phyloP scores from a whole-genome alignment of 2,113 vertebrate genomes.

The Semicossyphus pulcher region DNA sequence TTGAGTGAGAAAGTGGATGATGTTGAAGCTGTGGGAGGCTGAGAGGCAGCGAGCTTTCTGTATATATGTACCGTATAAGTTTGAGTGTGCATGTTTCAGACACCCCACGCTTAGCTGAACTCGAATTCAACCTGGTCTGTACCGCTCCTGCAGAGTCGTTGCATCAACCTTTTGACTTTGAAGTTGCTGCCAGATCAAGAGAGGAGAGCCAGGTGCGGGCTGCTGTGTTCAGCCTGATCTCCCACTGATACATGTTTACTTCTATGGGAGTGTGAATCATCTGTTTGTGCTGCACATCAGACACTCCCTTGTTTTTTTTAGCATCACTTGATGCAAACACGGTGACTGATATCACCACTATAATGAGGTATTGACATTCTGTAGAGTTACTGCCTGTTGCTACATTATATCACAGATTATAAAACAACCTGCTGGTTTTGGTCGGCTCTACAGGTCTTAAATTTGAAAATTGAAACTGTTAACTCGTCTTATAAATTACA shows the following conservation, averaged over 20 bases:
- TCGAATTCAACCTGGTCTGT: constrained; percentile 36
- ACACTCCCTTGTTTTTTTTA: neutral
- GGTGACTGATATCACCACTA: no score
- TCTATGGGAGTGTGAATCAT: neutral
- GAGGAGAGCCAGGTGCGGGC: constrained; percentile 25
- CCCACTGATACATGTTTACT: neutral
- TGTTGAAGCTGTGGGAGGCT: constrained; percentile 2
- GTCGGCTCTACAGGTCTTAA: no score
- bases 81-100: neutral
- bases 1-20: constrained; percentile 15
- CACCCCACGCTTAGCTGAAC: constrained; percentile 39
- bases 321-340: constrained; percentile 1
- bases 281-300: neutral
- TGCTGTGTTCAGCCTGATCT: neutral
- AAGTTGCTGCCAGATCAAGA: constrained; percentile 40
- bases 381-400: no score
- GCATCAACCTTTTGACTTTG: constrained; percentile 50
- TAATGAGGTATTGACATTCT: no score
- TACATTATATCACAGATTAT: no score
- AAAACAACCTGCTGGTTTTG: no score
- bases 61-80: neutral
- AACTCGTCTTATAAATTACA: no score
- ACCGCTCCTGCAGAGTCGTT: constrained; percentile 37
- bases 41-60: constrained; percentile 6
- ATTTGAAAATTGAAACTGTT: no score